Base-by-base conservation (phyloP, 2,797 vertebrate species). In the Oophaga sylvatica region DNA sequence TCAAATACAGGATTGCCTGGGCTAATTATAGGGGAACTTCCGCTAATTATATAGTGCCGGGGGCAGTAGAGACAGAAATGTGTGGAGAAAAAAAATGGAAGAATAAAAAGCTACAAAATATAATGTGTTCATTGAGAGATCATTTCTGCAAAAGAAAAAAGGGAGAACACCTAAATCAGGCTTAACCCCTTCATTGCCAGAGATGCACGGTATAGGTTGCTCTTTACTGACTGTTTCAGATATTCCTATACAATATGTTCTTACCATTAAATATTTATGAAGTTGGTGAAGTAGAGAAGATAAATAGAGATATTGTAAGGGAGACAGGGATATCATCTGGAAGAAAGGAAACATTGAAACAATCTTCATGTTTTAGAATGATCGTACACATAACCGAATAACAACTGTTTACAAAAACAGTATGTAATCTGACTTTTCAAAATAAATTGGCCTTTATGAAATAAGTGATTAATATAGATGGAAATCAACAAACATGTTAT, bases 211-310 rank as follows among this genome's bases (percentile, higher is more conserved):
- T 79, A 22, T 20, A 59, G 35, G 35, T 75, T 80, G 59, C n/a
- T 10, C 60, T 80, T 41, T 67, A 77, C 56, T 82, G 86, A 87
- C 70, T 60, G 45, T 82, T 10, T 79, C 19, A 67, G 67, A 76
- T 65, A 87, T 82, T 73, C 76, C 63, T 87, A 81, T 70, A 75
- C 59, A 87, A 76, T 81, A 73, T 75, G n/a, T 63, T 63, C 70
- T 65, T 11, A 65, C 31, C 60, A 87, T 87, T 67, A 87, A 87
- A 87, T 82, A 87, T 84, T 80, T 16, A 84, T 79, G 48, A 67
- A 71, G 31, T 80, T 57, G 45, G 57, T 67, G 53, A 78, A 31
- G 29, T 70, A 76, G 75, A 19, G 62, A 26, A 63, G 65, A 53
- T 67, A 78, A 77, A 81, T 73, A 77, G 59, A 56, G 68, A 41